Conservation (phyloP, 2,888 invertebrate genomes). For the Isoperla grammatica region DNA sequence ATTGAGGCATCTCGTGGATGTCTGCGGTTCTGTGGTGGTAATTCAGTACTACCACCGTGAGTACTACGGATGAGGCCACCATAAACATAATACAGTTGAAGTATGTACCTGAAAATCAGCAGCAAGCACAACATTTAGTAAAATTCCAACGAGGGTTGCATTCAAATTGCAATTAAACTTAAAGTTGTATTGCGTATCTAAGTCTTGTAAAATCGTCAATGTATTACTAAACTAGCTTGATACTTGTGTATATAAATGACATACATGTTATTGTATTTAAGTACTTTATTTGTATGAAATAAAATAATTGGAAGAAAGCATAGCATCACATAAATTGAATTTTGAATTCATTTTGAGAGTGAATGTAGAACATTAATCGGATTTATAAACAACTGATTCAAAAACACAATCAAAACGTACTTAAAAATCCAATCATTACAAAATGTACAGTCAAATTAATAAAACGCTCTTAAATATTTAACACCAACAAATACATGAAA, state of each 20-base stretch:
- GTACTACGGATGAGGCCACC: constrained; percentile 96
- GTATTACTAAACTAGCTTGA: no score
- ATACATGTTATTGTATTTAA: no score
- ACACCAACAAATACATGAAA: background rate
- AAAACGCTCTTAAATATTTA: background rate
- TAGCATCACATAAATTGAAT: no score
- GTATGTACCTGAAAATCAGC: constrained; percentile 74
- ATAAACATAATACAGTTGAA: constrained; percentile 99
- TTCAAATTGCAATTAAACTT: background rate
- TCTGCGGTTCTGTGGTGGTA: constrained; percentile 96
- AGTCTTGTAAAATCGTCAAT: no score
- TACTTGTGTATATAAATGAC: no score
- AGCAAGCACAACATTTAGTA: constrained; percentile 10
- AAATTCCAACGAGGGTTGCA: background rate
- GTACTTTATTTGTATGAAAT: no score
- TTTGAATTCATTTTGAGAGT: no score
- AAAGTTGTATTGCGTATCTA: no score
- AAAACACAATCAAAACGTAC: constrained; percentile 5
- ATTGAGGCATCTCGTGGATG: constrained; percentile 93
- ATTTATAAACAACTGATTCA: background rate
- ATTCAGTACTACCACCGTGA: constrained; percentile 94
- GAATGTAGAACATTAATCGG: no score
- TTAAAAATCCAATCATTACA: background rate
- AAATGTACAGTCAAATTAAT: background rate
- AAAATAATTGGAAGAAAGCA: no score